These are phyloP conservation scores for Atractosteus spatula DNA, from an alignment of 2,113 vertebrate genomes.

Conservation along the genomic window DNA sequence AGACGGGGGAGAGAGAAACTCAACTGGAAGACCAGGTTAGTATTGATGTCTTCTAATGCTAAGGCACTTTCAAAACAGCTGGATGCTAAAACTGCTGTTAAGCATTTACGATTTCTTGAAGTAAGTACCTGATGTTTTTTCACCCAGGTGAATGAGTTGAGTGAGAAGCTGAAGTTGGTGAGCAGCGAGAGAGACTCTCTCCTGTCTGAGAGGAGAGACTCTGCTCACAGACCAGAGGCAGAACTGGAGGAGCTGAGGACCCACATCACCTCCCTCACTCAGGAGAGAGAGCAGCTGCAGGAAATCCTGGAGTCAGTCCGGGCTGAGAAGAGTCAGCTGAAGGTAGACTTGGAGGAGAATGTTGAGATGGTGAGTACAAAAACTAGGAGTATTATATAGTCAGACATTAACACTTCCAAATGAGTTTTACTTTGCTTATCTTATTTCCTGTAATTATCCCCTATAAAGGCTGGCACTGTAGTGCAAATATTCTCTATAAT, in stretches of 20 bases:
- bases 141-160: neutral
- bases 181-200: neutral
- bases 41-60: too few relatives aligned
- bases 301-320: constrained; percentile 29
- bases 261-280: neutral
- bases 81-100: neutral
- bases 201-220: constrained; percentile 5
- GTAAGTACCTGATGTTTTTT: too few relatives aligned
- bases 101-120: neutral
- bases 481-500: too few relatives aligned
- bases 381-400: neutral
- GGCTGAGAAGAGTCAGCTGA: constrained; percentile 49
- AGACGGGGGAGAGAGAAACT: neutral
- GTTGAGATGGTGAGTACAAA: constrained; percentile 43
- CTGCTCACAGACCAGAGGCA: neutral
- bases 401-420: too few relatives aligned
- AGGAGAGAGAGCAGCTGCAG: constrained; percentile 47
- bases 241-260: neutral
- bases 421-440: too few relatives aligned
- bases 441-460: too few relatives aligned
- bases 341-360: constrained; percentile 45
- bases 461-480: too few relatives aligned
- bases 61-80: too few relatives aligned
- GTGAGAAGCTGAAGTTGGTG: neutral
- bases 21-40: constrained; percentile 10